phyloP scores from a whole-genome alignment of 2,113 vertebrate genomes.

The Danio rerio region GRCz12tu NC_133188.1:43539001-43539500 shows the following conservation, averaged over 20 bases:
- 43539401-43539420: slow-evolving; percentile 21
- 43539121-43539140: not conserved
- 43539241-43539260: not conserved
- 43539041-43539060: not conserved
- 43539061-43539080: not conserved
- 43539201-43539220: not conserved
- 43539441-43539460: slow-evolving; percentile 41
- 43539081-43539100: not conserved
- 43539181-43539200: not conserved
- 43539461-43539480: slow-evolving; percentile 39
- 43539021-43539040: no score
- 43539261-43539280: not conserved
- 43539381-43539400: not conserved
- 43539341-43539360: not conserved
- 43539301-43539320: not conserved
- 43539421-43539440: slow-evolving; percentile 39
- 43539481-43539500: slow-evolving; percentile 28
- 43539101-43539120: not conserved
- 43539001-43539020: no score
- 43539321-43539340: not conserved
- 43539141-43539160: not conserved
- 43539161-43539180: not conserved
- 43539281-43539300: not conserved
- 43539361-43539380: slow-evolving; percentile 4
- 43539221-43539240: not conserved